A percentile compares a stretch with the other conserved stretches of the same genome.
phyloP scores from a whole-genome alignment of 2,888 invertebrate species.

The Drosophila affinis region DNA sequence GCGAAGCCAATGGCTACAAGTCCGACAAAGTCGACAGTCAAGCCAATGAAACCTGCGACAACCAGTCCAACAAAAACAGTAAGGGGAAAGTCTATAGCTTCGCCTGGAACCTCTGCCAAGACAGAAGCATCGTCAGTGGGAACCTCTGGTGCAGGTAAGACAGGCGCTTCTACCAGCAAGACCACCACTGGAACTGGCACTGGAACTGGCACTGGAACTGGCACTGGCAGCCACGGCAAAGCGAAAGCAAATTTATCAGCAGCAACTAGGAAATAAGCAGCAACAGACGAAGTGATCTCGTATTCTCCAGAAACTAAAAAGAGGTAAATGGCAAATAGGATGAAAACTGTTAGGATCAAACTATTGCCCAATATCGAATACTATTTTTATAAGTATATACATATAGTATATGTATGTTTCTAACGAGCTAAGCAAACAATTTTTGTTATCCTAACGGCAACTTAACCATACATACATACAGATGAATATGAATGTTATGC shows the following conservation, averaged over 20 bases:
- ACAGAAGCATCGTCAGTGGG: constrained; percentile 1
- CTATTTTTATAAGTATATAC: constrained; percentile 67
- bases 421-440: constrained; percentile 49
- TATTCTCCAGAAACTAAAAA: neutral
- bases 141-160: constrained; percentile 6
- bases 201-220: too few relatives aligned
- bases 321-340: neutral
- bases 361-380: constrained; percentile 47
- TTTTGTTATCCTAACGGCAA: constrained; percentile 18
- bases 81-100: neutral
- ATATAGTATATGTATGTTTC: constrained; percentile 31
- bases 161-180: constrained; percentile 38
- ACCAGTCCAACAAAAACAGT: constrained; percentile 32
- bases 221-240: constrained; percentile 41
- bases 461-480: neutral
- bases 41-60: constrained; percentile 30
- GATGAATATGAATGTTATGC: constrained; percentile 23
- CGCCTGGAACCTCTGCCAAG: constrained; percentile 14
- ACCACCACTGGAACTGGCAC: constrained; percentile 7
- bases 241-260: constrained; percentile 57
- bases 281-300: neutral
- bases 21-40: constrained; percentile 50
- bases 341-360: neutral
- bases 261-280: constrained; percentile 56
- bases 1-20: constrained; percentile 46